A percentile compares a stretch with the other conserved stretches of the same genome.
phyloP scores from a whole-genome alignment of 2,797 vertebrate genomes.

The Coendou prehensilis region DNA sequence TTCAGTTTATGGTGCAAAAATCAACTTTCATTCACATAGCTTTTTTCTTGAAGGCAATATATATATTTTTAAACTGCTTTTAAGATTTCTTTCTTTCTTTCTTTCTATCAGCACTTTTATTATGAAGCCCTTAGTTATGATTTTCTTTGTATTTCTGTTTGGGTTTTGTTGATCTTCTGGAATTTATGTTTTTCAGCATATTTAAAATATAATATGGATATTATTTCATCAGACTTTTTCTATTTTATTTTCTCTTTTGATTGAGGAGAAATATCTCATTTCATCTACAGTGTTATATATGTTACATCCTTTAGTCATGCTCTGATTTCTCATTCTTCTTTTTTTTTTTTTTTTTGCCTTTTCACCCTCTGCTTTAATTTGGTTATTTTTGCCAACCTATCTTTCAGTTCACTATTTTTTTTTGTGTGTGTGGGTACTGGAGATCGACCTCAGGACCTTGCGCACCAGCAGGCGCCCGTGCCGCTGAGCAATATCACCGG shows the following conservation, averaged over 20 bases:
- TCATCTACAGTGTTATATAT: not conserved
- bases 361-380: not conserved
- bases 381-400: not conserved
- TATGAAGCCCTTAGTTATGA: not conserved
- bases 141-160: not conserved
- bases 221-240: not conserved
- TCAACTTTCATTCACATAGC: not conserved
- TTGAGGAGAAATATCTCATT: not conserved
- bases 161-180: not conserved
- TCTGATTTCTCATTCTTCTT: not conserved
- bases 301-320: not conserved
- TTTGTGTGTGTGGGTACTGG: too few species aligned
- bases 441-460: too few species aligned
- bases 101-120: not conserved
- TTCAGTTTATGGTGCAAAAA: not conserved
- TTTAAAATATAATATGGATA: constrained; percentile 12
- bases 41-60: not conserved
- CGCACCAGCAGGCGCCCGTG: too few species aligned
- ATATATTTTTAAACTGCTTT: not conserved
- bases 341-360: too few species aligned
- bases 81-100: not conserved
- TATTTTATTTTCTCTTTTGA: not conserved
- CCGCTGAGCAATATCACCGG: too few species aligned
- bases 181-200: not conserved
- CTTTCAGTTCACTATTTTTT: not conserved